Conservation (phyloP, 2,888 invertebrate genomes). For the Biston stratarius region DNA sequence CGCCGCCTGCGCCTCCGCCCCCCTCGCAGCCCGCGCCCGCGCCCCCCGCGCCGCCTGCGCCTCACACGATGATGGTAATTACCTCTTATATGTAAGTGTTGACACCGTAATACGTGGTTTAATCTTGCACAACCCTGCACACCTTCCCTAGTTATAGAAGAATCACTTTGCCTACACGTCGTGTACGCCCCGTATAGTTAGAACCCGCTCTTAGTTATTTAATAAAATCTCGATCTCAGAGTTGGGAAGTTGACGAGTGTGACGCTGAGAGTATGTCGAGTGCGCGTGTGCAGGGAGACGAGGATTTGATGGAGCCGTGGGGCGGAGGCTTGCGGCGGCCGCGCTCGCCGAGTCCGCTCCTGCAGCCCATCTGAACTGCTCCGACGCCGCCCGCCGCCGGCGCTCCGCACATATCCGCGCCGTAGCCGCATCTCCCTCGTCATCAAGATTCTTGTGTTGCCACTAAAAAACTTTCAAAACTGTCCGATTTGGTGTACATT, state of each 20-base stretch:
- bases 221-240: conserved; percentile 85
- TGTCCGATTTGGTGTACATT: conserved; percentile 25
- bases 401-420: conserved; percentile 59
- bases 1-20: conserved; percentile 87
- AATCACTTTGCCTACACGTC: conserved; percentile 43
- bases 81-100: conserved; percentile 87
- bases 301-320: conserved; percentile 88
- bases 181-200: conserved; percentile 48
- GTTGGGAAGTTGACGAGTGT: conserved; percentile 85
- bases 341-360: conserved; percentile 80
- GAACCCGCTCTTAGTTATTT: conserved; percentile 53
- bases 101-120: conserved; percentile 86
- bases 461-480: conserved; percentile 26
- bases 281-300: conserved; percentile 87
- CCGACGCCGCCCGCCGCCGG: conserved; percentile 41
- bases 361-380: conserved; percentile 71
- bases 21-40: conserved; percentile 74
- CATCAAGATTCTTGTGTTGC: conserved; percentile 53
- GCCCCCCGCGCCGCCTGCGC: conserved; percentile 75
- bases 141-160: conserved; percentile 61
- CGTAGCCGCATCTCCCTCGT: conserved; percentile 53
- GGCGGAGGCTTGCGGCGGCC: conserved; percentile 76
- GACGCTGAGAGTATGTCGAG: conserved; percentile 86
- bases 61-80: conserved; percentile 87
- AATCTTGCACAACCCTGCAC: conserved; percentile 81